Evolutionary conservation across 2,113 vertebrate species (phyloP).

Genomic region (Andinoacara biseriatus): DNA sequence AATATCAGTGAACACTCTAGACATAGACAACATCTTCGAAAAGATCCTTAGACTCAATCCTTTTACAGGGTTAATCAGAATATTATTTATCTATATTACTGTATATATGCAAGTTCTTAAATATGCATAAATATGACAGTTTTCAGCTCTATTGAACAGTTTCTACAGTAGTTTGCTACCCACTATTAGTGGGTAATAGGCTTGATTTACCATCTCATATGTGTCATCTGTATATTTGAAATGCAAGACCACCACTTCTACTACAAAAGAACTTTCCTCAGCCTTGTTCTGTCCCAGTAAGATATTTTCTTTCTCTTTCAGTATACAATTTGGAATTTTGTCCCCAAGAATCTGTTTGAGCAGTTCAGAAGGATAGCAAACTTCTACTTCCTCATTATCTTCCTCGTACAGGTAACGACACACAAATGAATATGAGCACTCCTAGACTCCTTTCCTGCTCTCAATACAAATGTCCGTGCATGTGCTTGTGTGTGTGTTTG

Average conservation of each 20-base stretch:
- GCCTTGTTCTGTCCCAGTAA: background rate
- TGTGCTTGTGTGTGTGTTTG: background rate
- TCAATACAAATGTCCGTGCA: background rate
- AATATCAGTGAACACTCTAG: background rate
- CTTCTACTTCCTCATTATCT: constrained; percentile 99
- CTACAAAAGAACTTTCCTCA: background rate
- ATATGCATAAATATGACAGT: background rate
- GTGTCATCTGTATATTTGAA: background rate
- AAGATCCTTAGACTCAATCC: too few species aligned
- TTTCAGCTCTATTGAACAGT: background rate
- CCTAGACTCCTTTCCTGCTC: background rate
- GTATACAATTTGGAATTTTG: constrained; percentile 99
- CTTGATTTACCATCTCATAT: background rate
- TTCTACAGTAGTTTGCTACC: background rate
- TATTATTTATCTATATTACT: background rate
- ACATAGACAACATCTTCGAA: background rate
- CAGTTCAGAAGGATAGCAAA: constrained; percentile 99
- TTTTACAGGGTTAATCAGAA: background rate
- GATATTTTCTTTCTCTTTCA: constrained; percentile 61
- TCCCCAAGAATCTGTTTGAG: constrained; percentile 98
- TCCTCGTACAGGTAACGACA: constrained; percentile 94
- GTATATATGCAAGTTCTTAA: background rate
- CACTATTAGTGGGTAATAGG: background rate
- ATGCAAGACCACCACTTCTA: background rate
- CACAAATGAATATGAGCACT: background rate